Evolutionary conservation across 2,797 vertebrate species (phyloP).

Genomic region (Prunella strophiata): DNA sequence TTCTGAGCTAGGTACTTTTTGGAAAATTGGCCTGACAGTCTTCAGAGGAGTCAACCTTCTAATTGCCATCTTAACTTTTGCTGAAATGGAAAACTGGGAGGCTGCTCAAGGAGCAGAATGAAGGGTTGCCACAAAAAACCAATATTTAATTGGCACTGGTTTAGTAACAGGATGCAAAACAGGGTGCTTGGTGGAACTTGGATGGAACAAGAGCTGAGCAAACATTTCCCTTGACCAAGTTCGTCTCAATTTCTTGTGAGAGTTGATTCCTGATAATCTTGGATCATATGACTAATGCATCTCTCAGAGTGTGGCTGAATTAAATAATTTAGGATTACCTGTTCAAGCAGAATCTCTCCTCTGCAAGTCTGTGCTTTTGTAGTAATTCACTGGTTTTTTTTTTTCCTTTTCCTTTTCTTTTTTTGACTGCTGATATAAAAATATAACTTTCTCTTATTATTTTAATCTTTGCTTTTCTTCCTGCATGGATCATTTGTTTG

Average conservation of each 20-base stretch:
- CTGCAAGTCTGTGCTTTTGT: background rate
- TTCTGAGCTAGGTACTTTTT: background rate
- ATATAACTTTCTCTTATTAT: constrained; percentile 92
- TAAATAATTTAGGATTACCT: background rate
- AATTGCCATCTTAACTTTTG: background rate
- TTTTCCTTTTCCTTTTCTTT: constrained; percentile 73
- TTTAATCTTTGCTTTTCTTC: constrained; percentile 92
- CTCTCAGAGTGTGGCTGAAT: background rate
- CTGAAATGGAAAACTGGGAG: background rate
- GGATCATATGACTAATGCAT: background rate
- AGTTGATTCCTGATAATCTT: constrained; percentile 4
- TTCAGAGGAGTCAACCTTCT: background rate
- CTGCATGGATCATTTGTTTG: constrained; percentile 97
- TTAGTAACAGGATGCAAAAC: background rate
- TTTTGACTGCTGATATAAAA: constrained; percentile 83
- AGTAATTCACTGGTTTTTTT: background rate
- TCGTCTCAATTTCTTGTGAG: background rate
- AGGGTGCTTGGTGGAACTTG: background rate
- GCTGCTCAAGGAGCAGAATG: background rate
- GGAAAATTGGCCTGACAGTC: background rate
- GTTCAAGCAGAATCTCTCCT: constrained; percentile 23
- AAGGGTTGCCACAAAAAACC: background rate
- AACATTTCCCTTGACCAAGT: background rate
- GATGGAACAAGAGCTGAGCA: background rate
- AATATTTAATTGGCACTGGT: background rate